Evolutionary conservation across 2,113 vertebrate species (phyloP), one percentile per base, ranked within the genome.

Genomic region (Cranoglanis bouderius): DNA sequence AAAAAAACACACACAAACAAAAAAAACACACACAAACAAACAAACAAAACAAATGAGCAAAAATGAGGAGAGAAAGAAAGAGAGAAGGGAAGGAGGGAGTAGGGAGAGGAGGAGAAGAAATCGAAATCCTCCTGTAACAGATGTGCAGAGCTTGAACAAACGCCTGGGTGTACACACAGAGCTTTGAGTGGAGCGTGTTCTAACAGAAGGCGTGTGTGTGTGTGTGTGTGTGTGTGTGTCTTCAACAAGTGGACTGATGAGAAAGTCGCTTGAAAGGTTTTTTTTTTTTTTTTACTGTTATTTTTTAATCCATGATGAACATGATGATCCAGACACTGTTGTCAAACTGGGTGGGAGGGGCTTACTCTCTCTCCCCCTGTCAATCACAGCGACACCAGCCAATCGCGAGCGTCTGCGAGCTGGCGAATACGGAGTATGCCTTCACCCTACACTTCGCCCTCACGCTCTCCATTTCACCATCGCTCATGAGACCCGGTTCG

Each of bases 31-130:
- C 40, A 16, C 32, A 84, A 21, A 84, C 51, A n/a, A n/a, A 38
- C 16, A 43, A 61, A 38, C 21, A 72, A 91, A 77, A 83, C 35
- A 82, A 88, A 90, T 78, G 77, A 88, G 84, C 84, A 87, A 88
- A 85, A 91, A 91, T 77, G 86, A 63, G 78, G 85, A 89, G 53
- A 90, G 88, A 92, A 74, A 91, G 21, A 88, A 43, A 91, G 19
- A 63, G 6, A 70, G 19, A 24, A 32, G 32, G 53, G 46, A 65
- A 83, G 43, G 85, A 90, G 61, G 87, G 89, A 92, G 82, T 89
- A 14, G 87, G 72, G 12, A 83, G n/a, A 46, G 43, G 46, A 65
- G 40, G 61, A 82, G 1, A 35, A 57, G 55, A 72, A 81, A 85
- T 80, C 57, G 21, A 80, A 85, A 67, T 59, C 40, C 61, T 88